A percentile compares a stretch with the other conserved stretches of the same genome.
phyloP scores from a whole-genome alignment of 2,888 invertebrate species.

The Sphecodes monilicornis region DNA sequence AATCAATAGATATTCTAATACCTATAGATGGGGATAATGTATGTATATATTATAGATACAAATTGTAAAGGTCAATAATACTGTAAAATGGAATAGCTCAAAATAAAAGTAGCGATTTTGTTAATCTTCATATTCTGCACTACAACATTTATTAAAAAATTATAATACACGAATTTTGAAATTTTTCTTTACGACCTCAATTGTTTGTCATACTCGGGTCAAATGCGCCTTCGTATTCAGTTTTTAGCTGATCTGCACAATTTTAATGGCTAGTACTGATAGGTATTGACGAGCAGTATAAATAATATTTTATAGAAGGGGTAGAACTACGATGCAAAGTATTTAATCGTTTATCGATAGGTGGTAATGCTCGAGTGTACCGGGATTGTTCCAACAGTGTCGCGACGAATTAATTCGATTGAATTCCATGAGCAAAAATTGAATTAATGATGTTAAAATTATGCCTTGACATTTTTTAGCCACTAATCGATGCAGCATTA shows the following conservation, averaged over 20 bases:
- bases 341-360: conserved; percentile 18
- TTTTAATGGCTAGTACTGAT: background rate
- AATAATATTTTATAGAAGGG: background rate
- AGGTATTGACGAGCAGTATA: background rate
- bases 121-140: background rate
- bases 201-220: background rate
- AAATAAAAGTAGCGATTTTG: background rate
- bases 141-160: background rate
- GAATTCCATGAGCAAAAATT: conserved; percentile 15
- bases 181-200: background rate
- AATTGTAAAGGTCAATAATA: background rate
- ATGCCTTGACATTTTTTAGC: background rate
- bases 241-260: background rate
- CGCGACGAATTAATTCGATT: conserved; percentile 3
- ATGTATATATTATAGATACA: background rate
- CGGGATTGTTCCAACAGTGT: background rate
- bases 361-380: conserved; percentile 33
- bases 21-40: no score
- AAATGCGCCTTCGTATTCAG: background rate
- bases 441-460: background rate
- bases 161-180: background rate
- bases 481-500: background rate
- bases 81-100: background rate
- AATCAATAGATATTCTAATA: no score
- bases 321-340: background rate